phyloP scores from a whole-genome alignment of 2,797 vertebrate species.

The Ibycter americanus region DNA sequence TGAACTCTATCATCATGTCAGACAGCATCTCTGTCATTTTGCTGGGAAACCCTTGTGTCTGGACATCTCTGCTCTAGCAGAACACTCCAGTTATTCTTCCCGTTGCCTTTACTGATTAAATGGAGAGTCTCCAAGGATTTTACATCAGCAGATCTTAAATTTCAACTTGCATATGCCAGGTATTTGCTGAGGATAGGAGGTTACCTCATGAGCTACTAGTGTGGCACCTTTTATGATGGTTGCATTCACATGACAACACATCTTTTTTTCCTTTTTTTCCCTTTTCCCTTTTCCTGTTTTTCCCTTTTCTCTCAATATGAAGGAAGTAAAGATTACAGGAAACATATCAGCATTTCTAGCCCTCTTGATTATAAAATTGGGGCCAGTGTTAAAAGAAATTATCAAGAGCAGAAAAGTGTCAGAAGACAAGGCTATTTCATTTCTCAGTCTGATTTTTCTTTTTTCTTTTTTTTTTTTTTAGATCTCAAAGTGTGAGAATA shows the following conservation, averaged over 20 bases:
- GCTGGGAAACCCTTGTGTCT: background rate
- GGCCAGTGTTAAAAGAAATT: background rate
- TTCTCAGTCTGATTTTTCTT: background rate
- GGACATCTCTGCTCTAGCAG: background rate
- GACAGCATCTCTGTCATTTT: slow-evolving; percentile 17
- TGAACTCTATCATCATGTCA: slow-evolving; percentile 21
- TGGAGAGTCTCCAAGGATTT: background rate
- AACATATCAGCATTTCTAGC: background rate
- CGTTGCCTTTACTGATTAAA: slow-evolving; percentile 2
- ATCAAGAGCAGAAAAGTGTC: background rate
- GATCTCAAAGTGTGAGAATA: background rate
- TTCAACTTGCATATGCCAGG: background rate
- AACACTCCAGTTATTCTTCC: background rate
- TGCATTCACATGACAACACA: background rate
- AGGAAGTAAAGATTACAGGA: background rate
- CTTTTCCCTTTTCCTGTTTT: background rate
- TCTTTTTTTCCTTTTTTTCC: background rate
- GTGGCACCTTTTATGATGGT: background rate
- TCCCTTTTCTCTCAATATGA: background rate
- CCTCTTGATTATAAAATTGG: background rate
- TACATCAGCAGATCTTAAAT: background rate
- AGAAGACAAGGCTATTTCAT: background rate
- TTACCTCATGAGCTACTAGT: background rate
- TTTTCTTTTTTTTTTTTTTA: background rate
- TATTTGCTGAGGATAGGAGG: background rate